Evolutionary conservation across 2,888 invertebrate genomes (phyloP), one percentile per base, ranked within the genome.

Genomic region (Macaria notata): DNA sequence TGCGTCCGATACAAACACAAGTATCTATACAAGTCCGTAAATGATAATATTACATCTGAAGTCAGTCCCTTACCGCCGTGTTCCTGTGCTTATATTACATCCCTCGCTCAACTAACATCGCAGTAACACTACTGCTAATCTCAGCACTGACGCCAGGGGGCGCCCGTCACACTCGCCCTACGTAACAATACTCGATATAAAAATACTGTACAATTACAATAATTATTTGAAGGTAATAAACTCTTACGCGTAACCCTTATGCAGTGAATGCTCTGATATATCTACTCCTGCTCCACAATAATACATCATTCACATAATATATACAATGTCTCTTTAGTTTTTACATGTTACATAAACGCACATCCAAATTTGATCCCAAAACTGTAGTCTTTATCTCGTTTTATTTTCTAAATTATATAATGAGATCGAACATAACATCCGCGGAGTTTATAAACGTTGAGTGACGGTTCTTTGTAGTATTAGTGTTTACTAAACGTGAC

Each of bases 391-490:
- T 90, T 88, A 88, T 84, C 90, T 90, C 89, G 83, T 83, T 86
- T 83, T 86, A 86, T 83, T 89, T 88, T 88, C 88, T 89, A 88
- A 87, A 88, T 90, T 88, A 91, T 89, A 89, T 90, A 88, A 88
- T 91, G 90, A 91, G 90, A 91, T 91, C 90, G 86, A 86, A 88
- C 86, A 81, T 86, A 87, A 84, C 86, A 83, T 78, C 82, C 78
- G 83, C 82, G 87, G 85, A 88, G 84, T 84, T 83, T 84, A 77
- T 74, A 76, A 75, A 76, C 76, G 77, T 76, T 72, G 72, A 78
- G 78, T 39, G 3, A 39, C 39, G 39, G 8, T 9, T n/a, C 3
- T 8, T 39, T 39, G 33, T 33, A 33, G 6, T 3, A n/a, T 39
- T n/a, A 39, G 39, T 39, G 8, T 39, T 9, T 3, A 70, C 64